Evolutionary conservation across 2,797 vertebrate species (phyloP).

Genomic region (Amblyraja radiata): DNA sequence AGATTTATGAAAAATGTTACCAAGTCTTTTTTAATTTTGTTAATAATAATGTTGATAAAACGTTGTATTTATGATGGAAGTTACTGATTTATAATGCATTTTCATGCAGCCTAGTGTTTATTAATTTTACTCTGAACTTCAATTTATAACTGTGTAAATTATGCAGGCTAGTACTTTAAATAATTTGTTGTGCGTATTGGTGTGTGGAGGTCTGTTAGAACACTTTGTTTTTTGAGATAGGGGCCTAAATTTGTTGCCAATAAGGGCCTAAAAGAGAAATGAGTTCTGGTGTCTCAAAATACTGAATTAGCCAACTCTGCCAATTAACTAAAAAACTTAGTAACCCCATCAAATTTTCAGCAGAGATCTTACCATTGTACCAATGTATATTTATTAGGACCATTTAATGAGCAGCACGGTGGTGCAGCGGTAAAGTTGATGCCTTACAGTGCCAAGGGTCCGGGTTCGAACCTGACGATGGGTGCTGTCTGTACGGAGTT

Average conservation of each 20-base stretch:
- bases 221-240: not conserved
- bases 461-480: too few relatives aligned
- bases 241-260: too few relatives aligned
- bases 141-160: not conserved
- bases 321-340: not conserved
- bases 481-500: too few relatives aligned
- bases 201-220: not conserved
- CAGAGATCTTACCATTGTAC: not conserved
- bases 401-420: too few relatives aligned
- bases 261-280: not conserved
- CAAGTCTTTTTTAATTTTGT: not conserved
- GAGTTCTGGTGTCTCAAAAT: not conserved
- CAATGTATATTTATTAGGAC: not conserved
- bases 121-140: not conserved
- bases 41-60: slow-evolving; percentile 15
- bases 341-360: not conserved
- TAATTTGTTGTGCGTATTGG: not conserved
- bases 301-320: not conserved
- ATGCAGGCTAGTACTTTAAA: slow-evolving; percentile 17
- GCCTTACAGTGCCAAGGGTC: too few relatives aligned
- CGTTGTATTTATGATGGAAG: slow-evolving; percentile 27
- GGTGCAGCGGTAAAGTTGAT: too few relatives aligned
- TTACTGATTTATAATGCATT: slow-evolving; percentile 11
- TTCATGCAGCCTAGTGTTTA: slow-evolving; percentile 11
- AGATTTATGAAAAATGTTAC: not conserved